phyloP scores from a whole-genome alignment of 2,888 invertebrate species.

The Camptogramma bilineatum region DNA sequence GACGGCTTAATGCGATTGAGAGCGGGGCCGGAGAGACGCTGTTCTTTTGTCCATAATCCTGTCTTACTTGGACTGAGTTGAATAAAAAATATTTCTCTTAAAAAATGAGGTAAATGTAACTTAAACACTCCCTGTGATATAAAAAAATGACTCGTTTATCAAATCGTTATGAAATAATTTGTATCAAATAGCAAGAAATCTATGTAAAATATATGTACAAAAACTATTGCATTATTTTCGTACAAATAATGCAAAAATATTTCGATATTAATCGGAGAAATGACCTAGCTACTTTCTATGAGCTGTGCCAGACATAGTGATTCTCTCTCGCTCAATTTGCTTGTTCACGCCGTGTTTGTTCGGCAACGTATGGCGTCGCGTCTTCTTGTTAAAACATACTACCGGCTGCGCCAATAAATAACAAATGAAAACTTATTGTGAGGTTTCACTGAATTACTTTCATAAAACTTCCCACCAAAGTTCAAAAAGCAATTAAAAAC shows the following conservation, averaged over 20 bases:
- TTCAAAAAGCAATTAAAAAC: background rate
- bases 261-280: no score
- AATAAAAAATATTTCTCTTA: background rate
- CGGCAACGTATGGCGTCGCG: background rate
- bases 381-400: background rate
- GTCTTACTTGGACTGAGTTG: background rate
- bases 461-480: background rate
- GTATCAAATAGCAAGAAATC: no score
- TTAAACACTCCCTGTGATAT: no score
- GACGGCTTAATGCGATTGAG: slow-evolving; percentile 11
- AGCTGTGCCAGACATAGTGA: slow-evolving; percentile 4
- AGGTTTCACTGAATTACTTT: background rate
- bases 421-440: background rate
- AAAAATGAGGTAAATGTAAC: background rate
- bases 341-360: background rate
- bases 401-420: background rate
- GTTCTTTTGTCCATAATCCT: background rate
- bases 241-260: no score
- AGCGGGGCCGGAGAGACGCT: background rate
- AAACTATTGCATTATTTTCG: no score
- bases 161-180: no score
- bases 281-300: slow-evolving; percentile 2
- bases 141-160: no score
- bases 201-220: no score
- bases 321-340: slow-evolving; percentile 13